These are phyloP conservation scores for Pseudochirops corinnae DNA, from an alignment of 2,797 vertebrate genomes.

Conservation along the genomic window DNA sequence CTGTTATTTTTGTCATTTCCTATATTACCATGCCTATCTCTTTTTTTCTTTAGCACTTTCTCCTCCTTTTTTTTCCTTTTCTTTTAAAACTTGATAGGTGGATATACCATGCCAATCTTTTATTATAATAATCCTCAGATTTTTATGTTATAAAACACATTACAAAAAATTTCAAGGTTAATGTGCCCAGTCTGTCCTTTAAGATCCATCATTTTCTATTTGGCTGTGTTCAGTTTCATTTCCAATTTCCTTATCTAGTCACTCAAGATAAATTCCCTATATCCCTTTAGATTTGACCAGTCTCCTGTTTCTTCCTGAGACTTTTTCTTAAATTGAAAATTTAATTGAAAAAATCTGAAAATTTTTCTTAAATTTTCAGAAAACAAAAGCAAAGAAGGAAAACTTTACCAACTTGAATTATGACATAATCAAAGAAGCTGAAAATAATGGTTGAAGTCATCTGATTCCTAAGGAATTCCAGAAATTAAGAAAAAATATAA, in stretches of 20 bases:
- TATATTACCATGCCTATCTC: not conserved
- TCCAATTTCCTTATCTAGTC: conserved; percentile 4
- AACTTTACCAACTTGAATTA: not conserved
- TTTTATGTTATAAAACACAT: not conserved
- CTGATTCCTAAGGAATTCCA: not conserved
- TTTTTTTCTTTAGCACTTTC: not conserved
- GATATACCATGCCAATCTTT: not conserved
- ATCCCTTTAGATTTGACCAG: not conserved
- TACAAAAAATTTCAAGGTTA: not conserved
- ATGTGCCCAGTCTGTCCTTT: not conserved
- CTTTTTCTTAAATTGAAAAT: conserved; percentile 15
- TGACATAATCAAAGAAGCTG: not conserved
- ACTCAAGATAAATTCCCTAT: not conserved
- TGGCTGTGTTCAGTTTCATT: conserved; percentile 27
- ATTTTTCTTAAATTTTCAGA: too few species aligned
- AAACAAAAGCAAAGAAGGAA: not conserved
- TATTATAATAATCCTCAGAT: not conserved
- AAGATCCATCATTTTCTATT: conserved; percentile 8
- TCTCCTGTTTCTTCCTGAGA: not conserved
- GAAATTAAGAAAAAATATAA: conserved; percentile 17
- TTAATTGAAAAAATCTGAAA: too few species aligned
- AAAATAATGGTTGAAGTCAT: not conserved
- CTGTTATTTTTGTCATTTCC: not conserved
- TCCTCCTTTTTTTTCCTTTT: not conserved
- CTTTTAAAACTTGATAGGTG: not conserved